Evolutionary conservation across 2,888 invertebrate species (phyloP).

Genomic region (Drosophila kambysellisi): DNA sequence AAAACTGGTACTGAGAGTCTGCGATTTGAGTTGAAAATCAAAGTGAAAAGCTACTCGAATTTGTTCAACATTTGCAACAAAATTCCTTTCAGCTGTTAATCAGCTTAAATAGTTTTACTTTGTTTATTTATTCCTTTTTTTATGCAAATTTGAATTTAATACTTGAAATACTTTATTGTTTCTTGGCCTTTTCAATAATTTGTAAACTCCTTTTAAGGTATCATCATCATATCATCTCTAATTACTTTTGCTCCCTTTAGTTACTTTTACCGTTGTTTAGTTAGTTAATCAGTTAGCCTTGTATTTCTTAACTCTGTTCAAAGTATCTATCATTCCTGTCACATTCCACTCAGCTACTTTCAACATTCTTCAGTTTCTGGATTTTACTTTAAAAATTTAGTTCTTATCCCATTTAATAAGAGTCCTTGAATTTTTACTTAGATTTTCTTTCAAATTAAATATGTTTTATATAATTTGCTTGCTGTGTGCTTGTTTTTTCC

Average conservation of each 20-base stretch:
- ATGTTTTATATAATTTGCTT: background rate
- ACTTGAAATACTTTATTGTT: background rate
- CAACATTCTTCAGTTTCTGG: background rate
- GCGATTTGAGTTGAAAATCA: background rate
- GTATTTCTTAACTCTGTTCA: background rate
- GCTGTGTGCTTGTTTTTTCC: background rate
- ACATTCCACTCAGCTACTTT: background rate
- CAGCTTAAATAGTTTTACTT: background rate
- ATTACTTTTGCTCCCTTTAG: background rate
- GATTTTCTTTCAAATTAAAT: background rate
- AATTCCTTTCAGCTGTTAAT: background rate
- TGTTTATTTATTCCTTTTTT: background rate
- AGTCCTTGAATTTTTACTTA: background rate
- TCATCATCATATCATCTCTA: background rate
- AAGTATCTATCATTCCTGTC: background rate
- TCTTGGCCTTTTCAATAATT: background rate
- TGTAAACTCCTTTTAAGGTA: background rate
- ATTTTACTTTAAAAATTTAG: background rate
- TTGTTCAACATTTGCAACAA: background rate
- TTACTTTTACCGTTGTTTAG: background rate
- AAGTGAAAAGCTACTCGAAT: background rate
- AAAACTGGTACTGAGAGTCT: background rate
- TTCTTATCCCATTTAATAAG: background rate
- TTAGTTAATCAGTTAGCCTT: background rate
- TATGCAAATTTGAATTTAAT: background rate